Conservation (phyloP, 2,888 invertebrate genomes). For the Caenorhabditis uteleia region DNA sequence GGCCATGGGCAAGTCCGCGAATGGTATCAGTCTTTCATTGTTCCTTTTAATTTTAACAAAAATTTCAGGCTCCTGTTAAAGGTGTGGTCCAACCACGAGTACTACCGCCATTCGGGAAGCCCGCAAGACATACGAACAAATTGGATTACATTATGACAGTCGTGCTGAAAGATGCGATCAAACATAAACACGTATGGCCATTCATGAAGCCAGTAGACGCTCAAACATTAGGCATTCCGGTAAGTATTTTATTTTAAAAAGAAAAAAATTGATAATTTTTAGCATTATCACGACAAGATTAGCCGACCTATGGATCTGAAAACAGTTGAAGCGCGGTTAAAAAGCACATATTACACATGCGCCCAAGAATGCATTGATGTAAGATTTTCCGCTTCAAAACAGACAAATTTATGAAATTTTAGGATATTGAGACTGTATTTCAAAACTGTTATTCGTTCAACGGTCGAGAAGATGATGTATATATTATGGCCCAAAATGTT, state of each 20-base stretch:
- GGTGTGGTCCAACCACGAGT: constrained; percentile 86
- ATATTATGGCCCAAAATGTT: constrained; percentile 41
- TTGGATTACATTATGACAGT: constrained; percentile 89
- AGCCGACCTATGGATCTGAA: constrained; percentile 97
- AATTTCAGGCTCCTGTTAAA: constrained; percentile 86
- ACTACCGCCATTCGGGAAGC: constrained; percentile 82
- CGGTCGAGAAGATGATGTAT: constrained; percentile 56
- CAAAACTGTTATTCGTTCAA: constrained; percentile 97
- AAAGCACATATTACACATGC: constrained; percentile 92
- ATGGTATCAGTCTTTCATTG: constrained; percentile 4
- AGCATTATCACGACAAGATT: constrained; percentile 98
- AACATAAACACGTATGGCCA: constrained; percentile 98
- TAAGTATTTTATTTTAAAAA: constrained; percentile 70
- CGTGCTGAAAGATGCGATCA: constrained; percentile 94
- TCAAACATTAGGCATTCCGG: constrained; percentile 89
- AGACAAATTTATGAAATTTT: constrained; percentile 69
- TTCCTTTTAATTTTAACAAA: no score
- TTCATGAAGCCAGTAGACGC: constrained; percentile 98
- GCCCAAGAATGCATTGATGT: constrained; percentile 86
- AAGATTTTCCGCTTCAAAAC: no score
- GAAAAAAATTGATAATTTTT: constrained; percentile 50
- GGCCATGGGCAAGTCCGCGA: constrained; percentile 35
- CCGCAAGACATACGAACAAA: constrained; percentile 90
- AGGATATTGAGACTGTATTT: constrained; percentile 97
- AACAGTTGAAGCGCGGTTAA: constrained; percentile 91